Evolutionary conservation across 2,113 vertebrate genomes (phyloP).

Genomic region (Callochromis pleurospilus): DNA sequence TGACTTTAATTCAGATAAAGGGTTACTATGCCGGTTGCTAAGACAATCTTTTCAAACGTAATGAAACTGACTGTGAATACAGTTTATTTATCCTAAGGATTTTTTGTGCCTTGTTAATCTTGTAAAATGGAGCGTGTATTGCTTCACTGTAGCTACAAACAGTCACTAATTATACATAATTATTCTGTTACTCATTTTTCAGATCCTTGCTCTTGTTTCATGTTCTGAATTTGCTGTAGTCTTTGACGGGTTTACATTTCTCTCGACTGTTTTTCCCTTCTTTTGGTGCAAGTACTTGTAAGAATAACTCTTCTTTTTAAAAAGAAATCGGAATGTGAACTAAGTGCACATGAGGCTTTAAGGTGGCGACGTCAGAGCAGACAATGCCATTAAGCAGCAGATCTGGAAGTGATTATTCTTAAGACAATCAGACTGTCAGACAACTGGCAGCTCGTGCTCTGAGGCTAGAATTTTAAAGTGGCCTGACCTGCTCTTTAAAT

Average conservation of each 20-base stretch:
- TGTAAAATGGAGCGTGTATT: not conserved
- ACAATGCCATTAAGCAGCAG: constrained; percentile 2
- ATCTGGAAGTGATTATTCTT: constrained; percentile 19
- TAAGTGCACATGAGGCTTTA: not conserved
- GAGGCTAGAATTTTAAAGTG: not conserved
- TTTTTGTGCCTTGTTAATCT: not conserved
- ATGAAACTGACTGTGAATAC: not conserved
- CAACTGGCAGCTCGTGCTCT: not conserved
- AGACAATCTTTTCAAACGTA: not conserved
- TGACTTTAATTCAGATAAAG: not conserved
- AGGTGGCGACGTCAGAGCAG: not conserved
- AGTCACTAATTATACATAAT: not conserved
- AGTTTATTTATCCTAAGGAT: not conserved
- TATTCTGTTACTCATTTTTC: not conserved
- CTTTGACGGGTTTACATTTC: not conserved
- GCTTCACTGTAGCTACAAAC: not conserved
- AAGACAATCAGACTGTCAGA: constrained; percentile 20
- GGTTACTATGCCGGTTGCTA: not conserved
- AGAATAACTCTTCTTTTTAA: not conserved
- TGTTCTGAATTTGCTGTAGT: not conserved
- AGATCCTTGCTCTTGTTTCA: not conserved
- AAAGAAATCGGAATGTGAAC: not conserved
- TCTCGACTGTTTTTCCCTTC: not conserved
- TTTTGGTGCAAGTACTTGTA: not conserved
- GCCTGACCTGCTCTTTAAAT: constrained; percentile 14